Evolutionary conservation across 2,797 vertebrate species (phyloP).

Genomic region (Sebastes elongatus): DNA sequence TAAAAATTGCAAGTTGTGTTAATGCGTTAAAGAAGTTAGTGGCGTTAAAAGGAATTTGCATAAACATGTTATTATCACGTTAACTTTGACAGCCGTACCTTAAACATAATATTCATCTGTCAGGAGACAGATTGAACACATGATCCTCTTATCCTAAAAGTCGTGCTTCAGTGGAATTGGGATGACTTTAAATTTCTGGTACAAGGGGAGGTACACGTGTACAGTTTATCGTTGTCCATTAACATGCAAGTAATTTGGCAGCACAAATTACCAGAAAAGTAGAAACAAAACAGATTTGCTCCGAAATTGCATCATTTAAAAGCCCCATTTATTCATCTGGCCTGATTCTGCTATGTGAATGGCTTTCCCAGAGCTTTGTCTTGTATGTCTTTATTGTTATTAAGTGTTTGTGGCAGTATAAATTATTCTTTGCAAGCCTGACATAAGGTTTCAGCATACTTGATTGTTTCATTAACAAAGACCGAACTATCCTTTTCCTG

Average conservation of each 20-base stretch:
- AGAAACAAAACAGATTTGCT: neutral
- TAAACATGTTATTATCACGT: too few relatives aligned
- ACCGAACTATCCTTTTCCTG: neutral
- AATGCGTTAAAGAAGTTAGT: too few relatives aligned
- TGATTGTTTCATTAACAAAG: slow-evolving; percentile 9
- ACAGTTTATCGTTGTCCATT: slow-evolving; percentile 22
- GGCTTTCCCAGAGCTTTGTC: neutral
- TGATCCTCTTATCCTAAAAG: neutral
- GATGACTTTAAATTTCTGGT: neutral
- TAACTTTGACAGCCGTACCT: neutral
- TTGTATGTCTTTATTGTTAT: neutral
- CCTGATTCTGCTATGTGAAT: neutral
- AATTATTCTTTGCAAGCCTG: neutral
- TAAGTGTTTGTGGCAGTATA: neutral
- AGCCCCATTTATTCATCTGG: neutral
- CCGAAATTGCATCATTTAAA: slow-evolving; percentile 3
- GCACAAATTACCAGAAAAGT: neutral
- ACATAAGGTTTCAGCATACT: neutral
- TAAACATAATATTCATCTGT: neutral
- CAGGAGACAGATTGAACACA: neutral
- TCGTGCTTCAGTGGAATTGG: neutral
- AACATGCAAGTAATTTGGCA: slow-evolving; percentile 10
- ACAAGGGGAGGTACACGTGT: slow-evolving; percentile 1
- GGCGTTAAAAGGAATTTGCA: too few relatives aligned
- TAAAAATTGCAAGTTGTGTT: too few relatives aligned